These are phyloP conservation scores for Mormyrus proboscirostris DNA, from an alignment of 2,797 vertebrate genomes.

Conservation along the genomic window DNA sequence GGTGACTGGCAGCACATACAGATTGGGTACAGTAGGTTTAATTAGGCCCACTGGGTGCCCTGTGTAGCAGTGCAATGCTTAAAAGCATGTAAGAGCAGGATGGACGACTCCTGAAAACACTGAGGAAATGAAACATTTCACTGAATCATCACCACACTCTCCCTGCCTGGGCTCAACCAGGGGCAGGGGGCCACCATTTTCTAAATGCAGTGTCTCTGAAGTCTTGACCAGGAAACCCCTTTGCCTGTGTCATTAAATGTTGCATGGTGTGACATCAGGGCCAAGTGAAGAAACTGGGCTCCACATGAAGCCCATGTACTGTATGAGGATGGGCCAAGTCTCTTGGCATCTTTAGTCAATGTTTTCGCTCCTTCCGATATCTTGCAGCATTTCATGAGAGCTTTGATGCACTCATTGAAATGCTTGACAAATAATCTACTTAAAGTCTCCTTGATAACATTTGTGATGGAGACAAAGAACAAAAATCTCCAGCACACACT, in stretches of 20 bases:
- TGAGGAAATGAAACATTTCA: background rate
- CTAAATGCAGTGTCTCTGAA: background rate
- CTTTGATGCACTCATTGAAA: background rate
- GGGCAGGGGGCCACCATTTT: background rate
- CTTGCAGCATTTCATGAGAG: background rate
- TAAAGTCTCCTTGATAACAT: background rate
- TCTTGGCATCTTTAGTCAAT: background rate
- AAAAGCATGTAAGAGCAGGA: background rate
- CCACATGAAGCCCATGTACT: background rate
- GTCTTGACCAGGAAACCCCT: background rate
- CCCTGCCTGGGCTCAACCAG: background rate
- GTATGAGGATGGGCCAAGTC: background rate
- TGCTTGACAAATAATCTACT: background rate
- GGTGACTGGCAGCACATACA: background rate
- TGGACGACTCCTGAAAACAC: background rate
- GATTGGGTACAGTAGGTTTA: background rate
- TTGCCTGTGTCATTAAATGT: background rate
- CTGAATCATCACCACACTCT: slow-evolving; percentile 1
- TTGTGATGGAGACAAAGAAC: background rate
- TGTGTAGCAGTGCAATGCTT: background rate
- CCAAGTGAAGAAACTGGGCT: background rate
- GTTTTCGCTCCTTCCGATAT: background rate
- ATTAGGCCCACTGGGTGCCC: slow-evolving; percentile 4
- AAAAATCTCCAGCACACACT: background rate
- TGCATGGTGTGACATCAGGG: background rate